These are phyloP conservation scores for Semaprochilodus insignis DNA, from an alignment of 2,797 vertebrate species.

Conservation along the genomic window DNA sequence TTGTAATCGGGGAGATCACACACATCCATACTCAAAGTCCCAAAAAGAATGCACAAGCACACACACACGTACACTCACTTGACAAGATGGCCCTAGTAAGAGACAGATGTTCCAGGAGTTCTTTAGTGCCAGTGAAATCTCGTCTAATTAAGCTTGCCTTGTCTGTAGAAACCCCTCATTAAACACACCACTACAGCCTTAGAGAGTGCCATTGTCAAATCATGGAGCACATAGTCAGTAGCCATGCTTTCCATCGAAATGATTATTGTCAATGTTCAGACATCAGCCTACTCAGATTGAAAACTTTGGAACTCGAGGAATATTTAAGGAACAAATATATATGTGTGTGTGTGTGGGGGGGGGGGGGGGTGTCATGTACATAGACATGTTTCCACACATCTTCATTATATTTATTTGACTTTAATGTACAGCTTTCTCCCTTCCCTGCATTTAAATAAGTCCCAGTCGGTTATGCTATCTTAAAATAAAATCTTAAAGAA, in stretches of 20 bases:
- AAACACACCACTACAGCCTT: constrained; percentile 69
- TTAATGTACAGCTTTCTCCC: no score
- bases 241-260: not conserved
- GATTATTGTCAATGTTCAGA: not conserved
- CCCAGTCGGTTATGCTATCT: no score
- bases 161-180: constrained; percentile 74
- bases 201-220: constrained; percentile 20
- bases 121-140: constrained; percentile 65
- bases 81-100: constrained; percentile 18
- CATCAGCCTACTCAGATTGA: not conserved
- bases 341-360: no score
- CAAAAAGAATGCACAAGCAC: not conserved
- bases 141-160: constrained; percentile 68
- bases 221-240: not conserved
- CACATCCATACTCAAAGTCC: constrained; percentile 4
- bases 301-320: no score
- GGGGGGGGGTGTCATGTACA: no score
- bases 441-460: no score
- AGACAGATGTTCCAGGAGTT: constrained; percentile 56
- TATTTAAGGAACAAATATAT: not conserved
- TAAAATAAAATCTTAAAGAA: no score
- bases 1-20: constrained; percentile 31
- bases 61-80: constrained; percentile 13
- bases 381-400: no score
- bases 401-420: no score